A percentile compares a stretch with the other conserved stretches of the same genome.
phyloP scores from a whole-genome alignment of 2,797 vertebrate species.

The Megaceryle alcyon region DNA sequence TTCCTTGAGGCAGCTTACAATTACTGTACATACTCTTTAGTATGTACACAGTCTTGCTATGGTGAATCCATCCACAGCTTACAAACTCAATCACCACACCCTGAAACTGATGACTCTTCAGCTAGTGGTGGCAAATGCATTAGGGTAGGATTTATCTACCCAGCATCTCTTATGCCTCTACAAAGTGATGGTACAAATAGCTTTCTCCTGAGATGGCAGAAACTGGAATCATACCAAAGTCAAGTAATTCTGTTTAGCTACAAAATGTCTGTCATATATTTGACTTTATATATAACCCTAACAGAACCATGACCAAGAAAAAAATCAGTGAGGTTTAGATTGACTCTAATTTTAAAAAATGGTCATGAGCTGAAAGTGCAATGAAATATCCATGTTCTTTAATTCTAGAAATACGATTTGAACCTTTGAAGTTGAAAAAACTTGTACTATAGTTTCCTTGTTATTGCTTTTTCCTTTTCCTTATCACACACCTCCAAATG shows the following conservation, averaged over 20 bases:
- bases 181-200: not conserved
- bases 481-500: not conserved
- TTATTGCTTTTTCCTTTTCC: not conserved
- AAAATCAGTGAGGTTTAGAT: not conserved
- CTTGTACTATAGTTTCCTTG: not conserved
- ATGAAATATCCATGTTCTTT: rapidly evolving
- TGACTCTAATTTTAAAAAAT: not conserved
- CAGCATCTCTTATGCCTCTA: not conserved
- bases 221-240: not conserved
- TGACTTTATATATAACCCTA: not conserved
- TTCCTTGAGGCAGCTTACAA: not conserved
- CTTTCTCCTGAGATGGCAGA: not conserved
- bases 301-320: not conserved
- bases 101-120: not conserved
- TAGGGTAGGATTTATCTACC: not conserved
- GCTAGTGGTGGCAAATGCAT: not conserved
- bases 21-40: not conserved
- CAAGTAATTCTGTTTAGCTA: not conserved
- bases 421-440: not conserved
- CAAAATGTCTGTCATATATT: not conserved
- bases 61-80: not conserved
- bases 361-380: not conserved
- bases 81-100: not conserved
- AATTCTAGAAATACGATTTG: not conserved
- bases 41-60: not conserved